Conservation (phyloP, 2,113 vertebrate genomes). For the Notothenia rossii region DNA sequence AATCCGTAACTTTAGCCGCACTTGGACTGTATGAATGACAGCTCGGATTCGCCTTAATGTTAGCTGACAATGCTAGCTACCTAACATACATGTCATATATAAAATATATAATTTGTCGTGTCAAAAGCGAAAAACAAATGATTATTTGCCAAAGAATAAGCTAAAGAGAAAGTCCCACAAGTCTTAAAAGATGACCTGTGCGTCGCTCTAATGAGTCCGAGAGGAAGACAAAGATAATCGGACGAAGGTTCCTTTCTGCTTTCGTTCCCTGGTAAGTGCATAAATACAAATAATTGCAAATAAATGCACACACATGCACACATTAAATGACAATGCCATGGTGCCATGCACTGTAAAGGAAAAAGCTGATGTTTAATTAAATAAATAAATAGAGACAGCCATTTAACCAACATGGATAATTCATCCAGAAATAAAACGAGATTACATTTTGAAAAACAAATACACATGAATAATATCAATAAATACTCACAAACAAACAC, state of each 20-base stretch:
- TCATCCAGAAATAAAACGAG: not conserved
- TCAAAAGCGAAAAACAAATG: not conserved
- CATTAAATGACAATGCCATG: not conserved
- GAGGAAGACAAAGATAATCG: not conserved
- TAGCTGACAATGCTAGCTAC: not conserved
- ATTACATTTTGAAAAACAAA: not conserved
- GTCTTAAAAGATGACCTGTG: conserved; percentile 21
- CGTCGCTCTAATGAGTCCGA: conserved; percentile 32
- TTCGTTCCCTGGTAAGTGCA: not conserved
- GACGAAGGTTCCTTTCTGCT: conserved; percentile 27
- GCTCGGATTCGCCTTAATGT: not conserved
- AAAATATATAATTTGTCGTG: not conserved
- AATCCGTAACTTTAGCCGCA: not conserved
- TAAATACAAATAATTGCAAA: not conserved
- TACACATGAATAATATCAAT: not conserved
- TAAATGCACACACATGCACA: not conserved
- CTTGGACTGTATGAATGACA: conserved; percentile 10
- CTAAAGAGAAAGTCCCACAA: not conserved
- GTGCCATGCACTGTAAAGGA: not conserved
- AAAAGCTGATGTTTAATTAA: conserved; percentile 43
- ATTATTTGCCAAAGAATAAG: not conserved
- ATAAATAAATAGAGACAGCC: conserved; percentile 26
- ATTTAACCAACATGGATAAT: not conserved
- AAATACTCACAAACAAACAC: conserved; percentile 1
- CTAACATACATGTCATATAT: not conserved